Base-by-base conservation (phyloP, 2,888 invertebrate genomes). In the Scaptomyza cyrtandrae region DNA sequence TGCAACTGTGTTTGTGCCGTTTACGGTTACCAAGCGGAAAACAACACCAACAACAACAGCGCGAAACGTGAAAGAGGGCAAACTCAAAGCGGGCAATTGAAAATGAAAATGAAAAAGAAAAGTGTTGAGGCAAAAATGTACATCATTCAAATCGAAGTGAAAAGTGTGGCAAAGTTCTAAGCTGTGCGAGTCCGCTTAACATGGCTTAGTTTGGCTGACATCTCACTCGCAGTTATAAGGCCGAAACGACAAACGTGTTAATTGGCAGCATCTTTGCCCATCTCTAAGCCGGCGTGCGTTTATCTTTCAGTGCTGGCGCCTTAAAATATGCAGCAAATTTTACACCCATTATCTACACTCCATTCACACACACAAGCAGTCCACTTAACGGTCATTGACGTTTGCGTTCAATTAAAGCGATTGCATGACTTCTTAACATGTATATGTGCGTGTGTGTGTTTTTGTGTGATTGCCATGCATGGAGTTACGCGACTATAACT, bases 371-470 rank as follows among this genome's bases (percentile, higher is more conserved):
- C 11, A 45, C 45, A 53, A 31, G 43, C 54, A 87, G 48, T 75
- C 78, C 66, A 84, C 54, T 78, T 85, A 81, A 67, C 79, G 88
- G 82, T 87, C 88, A 85, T 82, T 82, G 81, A 87, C 88, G 71
- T 61, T 73, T 35, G 63, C 50, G 54, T 69, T 71, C 56, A 53
- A 70, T 61, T 60, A 50, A 55, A 44, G 46, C 59, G 54, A 52
- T 82, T 75, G 79, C 80, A 80, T 71, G 85, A 41, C 58, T 64
- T 27, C 52, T 31, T 31, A 46, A 43, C 53, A 35, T 50, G 48
- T 44, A 14, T 46, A 4, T 24, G 24, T 24, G 50, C 19, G 50
- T 11, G 37, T 64, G 16, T 62, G 33, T 24, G 10, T 53, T 4
- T 46, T 10, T 29, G 27, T 48, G 31, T n/a, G 13, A 14, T 48